Conservation (phyloP, 2,113 vertebrate species). For the Phoxinus phoxinus region DNA sequence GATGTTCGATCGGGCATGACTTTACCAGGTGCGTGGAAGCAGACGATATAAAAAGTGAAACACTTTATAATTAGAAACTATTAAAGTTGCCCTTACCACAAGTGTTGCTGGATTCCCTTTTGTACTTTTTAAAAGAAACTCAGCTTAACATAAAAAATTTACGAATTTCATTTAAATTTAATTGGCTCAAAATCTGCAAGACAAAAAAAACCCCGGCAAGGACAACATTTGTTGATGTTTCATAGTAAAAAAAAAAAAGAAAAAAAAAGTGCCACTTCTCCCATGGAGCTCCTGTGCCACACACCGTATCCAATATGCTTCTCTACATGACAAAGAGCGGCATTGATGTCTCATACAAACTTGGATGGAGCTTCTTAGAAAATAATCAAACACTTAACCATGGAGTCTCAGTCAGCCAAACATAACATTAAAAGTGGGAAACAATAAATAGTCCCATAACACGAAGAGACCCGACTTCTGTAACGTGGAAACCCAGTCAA, state of each 20-base stretch:
- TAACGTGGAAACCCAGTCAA: conserved; percentile 51
- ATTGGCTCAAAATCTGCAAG: background rate
- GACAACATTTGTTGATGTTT: background rate
- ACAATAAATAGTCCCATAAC: conserved; percentile 57
- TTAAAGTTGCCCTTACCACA: too few species aligned
- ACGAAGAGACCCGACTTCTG: conserved; percentile 42
- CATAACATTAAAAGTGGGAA: conserved; percentile 56
- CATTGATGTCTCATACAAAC: conserved; percentile 52
- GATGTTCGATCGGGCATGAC: too few species aligned
- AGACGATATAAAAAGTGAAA: too few species aligned
- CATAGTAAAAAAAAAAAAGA: background rate
- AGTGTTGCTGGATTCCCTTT: too few species aligned
- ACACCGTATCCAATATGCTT: conserved; percentile 23
- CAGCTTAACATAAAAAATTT: background rate
- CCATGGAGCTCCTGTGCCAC: conserved; percentile 21
- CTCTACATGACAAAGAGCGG: conserved; percentile 46
- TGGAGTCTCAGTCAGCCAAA: conserved; percentile 45
- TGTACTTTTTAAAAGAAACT: background rate
- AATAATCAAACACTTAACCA: conserved; percentile 56
- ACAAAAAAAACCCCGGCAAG: background rate
- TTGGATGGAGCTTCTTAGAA: conserved; percentile 47
- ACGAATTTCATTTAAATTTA: too few species aligned
- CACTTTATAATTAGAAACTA: too few species aligned
- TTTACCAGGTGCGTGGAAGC: too few species aligned
- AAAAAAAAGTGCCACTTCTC: conserved; percentile 18